Percentiles rank a stretch among this genome's conserved stretches.
Conservation (phyloP, 2,113 vertebrate species). For the Tiliqua scincoides region DNA sequence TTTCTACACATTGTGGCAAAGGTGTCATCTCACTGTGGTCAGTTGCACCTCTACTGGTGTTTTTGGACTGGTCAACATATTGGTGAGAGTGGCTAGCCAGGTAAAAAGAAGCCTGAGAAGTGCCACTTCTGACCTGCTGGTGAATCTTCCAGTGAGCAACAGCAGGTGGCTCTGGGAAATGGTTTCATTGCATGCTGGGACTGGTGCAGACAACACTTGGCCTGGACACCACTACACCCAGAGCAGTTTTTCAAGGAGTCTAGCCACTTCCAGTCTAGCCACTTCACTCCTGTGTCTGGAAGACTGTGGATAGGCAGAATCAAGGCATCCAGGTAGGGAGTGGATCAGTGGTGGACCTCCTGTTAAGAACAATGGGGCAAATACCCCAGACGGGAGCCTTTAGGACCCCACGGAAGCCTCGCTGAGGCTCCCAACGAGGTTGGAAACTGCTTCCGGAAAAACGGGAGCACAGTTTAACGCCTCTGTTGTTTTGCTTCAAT, state of each 20-base stretch:
- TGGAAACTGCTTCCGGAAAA: no score
- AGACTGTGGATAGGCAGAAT: background rate
- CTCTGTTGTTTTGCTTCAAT: no score
- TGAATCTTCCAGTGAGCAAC: background rate
- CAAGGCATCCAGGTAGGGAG: background rate
- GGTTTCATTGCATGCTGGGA: background rate
- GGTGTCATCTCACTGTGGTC: background rate
- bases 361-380: no score
- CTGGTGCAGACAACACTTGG: background rate
- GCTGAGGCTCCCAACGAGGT: no score
- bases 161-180: background rate
- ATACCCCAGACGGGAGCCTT: no score
- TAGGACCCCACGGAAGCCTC: no score
- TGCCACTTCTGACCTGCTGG: background rate
- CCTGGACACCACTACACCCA: background rate
- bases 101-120: background rate
- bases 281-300: background rate
- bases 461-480: no score
- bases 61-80: background rate
- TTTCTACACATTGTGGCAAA: background rate
- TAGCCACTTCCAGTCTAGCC: background rate
- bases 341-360: no score
- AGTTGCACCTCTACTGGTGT: background rate
- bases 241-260: background rate
- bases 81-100: background rate